phyloP scores from a whole-genome alignment of 2,888 invertebrate genomes.

The Creontiades dilutus region DNA sequence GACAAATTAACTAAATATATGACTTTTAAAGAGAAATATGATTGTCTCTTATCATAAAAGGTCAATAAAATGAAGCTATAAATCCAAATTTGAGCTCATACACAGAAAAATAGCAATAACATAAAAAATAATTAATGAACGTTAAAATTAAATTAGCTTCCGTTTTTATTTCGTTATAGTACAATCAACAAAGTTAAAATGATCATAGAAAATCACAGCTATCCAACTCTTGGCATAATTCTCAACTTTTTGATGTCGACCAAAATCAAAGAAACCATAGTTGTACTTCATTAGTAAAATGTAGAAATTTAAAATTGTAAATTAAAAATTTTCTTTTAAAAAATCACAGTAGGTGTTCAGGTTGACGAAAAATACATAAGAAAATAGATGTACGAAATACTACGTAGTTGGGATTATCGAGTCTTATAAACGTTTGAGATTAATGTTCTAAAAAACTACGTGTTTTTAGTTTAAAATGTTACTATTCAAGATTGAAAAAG shows the following conservation, averaged over 20 bases:
- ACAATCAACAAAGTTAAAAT: conserved; percentile 14
- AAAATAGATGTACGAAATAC: conserved; percentile 51
- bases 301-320: not conserved
- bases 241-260: not conserved
- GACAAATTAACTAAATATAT: not conserved
- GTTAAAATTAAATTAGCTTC: not conserved
- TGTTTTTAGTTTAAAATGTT: conserved; percentile 1
- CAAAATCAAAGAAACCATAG: conserved; percentile 7
- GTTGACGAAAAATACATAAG: conserved; percentile 42
- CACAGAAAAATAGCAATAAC: not conserved
- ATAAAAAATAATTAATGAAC: not conserved
- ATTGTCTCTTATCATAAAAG: not conserved
- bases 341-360: conserved; percentile 57
- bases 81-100: conserved; percentile 5
- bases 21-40: not conserved
- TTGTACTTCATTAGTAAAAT: conserved; percentile 16
- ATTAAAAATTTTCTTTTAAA: not conserved
- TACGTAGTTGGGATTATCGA: conserved; percentile 53
- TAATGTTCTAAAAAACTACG: conserved; percentile 39
- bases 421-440: conserved; percentile 51
- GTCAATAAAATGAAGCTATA: not conserved
- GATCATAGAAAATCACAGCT: conserved; percentile 38
- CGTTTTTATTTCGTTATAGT: not conserved
- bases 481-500: conserved; percentile 43
- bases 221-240: not conserved